phyloP scores from a whole-genome alignment of 2,113 vertebrate species.

The Leptobrachium ailaonicum region DNA sequence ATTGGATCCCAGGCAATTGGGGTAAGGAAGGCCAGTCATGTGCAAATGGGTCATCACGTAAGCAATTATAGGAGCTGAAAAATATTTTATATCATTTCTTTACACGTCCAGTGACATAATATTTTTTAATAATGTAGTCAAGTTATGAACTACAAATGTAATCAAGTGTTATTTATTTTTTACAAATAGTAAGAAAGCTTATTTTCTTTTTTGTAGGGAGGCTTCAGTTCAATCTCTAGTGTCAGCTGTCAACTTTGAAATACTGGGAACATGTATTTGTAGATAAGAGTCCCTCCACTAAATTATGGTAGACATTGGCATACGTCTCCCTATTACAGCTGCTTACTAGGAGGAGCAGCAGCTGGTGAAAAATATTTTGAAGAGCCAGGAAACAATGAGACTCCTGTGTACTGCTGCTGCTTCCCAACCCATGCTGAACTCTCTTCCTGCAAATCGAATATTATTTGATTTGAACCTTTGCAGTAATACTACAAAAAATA shows the following conservation, averaged over 20 bases:
- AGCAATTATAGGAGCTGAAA: constrained; percentile 92
- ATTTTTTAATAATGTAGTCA: background rate
- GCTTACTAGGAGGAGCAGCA: background rate
- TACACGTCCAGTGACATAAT: background rate
- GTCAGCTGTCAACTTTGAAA: background rate
- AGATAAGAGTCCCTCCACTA: background rate
- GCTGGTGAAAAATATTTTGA: background rate
- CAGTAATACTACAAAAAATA: too few relatives aligned
- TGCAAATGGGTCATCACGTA: constrained; percentile 95
- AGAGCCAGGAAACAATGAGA: background rate
- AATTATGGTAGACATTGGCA: background rate
- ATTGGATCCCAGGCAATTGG: constrained; percentile 92
- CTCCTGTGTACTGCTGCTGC: background rate
- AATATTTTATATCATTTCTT: background rate
- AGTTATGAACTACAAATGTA: too few relatives aligned
- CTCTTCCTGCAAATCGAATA: too few relatives aligned
- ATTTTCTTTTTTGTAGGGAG: too few relatives aligned
- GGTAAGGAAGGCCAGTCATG: constrained; percentile 94
- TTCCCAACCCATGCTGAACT: background rate
- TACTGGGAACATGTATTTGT: background rate
- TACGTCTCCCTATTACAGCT: background rate
- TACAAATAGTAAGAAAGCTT: too few relatives aligned
- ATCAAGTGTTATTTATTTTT: too few relatives aligned
- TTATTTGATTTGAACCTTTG: too few relatives aligned
- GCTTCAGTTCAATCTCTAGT: background rate